Conservation (phyloP, 1,140 invertebrate species). For the Lamellibrachia luymesi region DNA sequence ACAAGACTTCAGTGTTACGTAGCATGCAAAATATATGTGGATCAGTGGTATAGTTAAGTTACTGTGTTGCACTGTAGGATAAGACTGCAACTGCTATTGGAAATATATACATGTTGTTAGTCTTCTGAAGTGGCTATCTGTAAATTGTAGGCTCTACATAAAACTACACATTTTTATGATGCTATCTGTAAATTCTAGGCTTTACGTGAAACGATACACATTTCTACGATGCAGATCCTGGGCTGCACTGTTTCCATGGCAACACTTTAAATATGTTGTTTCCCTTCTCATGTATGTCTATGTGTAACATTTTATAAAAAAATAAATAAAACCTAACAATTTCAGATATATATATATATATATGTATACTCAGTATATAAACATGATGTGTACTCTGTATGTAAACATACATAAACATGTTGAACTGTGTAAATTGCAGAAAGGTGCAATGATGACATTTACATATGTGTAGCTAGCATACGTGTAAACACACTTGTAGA, state of each 20-base stretch:
- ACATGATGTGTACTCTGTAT: neutral
- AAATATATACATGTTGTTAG: neutral
- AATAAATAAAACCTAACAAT: neutral
- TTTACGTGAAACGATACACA: neutral
- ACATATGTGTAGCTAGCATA: neutral
- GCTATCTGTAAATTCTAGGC: neutral
- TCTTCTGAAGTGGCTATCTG: neutral
- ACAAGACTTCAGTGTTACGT: too few relatives aligned
- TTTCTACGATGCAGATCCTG: neutral
- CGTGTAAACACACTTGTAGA: neutral
- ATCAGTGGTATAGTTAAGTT: too few relatives aligned
- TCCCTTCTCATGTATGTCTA: neutral
- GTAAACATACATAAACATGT: neutral
- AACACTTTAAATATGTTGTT: neutral
- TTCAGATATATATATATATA: neutral
- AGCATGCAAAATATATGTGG: too few relatives aligned
- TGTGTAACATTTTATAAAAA: neutral
- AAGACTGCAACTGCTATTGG: neutral
- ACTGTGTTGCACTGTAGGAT: neutral
- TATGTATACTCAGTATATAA: neutral
- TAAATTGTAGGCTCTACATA: neutral
- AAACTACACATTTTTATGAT: neutral
- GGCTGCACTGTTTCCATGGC: neutral
- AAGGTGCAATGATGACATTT: neutral
- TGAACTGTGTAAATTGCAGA: neutral